phyloP scores from a whole-genome alignment of 2,888 invertebrate genomes.

The Drosophila villosipedis region DNA sequence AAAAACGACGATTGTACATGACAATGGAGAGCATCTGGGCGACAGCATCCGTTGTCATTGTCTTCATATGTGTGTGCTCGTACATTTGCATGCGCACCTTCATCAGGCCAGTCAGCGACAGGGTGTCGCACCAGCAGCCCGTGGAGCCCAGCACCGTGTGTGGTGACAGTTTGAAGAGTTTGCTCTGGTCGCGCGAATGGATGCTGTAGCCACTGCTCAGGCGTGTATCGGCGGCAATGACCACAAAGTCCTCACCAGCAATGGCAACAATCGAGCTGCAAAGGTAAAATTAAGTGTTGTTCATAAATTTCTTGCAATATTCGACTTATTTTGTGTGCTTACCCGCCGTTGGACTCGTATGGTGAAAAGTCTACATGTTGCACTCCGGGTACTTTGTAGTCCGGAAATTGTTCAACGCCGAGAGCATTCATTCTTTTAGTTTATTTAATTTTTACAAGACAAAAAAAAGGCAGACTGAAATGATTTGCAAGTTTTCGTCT shows the following conservation, averaged over 20 bases:
- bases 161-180: constrained; percentile 92
- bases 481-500: constrained; percentile 76
- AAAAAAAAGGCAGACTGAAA: constrained; percentile 50
- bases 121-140: constrained; percentile 99
- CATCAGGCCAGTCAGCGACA: constrained; percentile 94
- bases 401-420: constrained; percentile 82
- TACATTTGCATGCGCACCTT: constrained; percentile 97
- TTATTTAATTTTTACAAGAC: constrained; percentile 27
- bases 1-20: constrained; percentile 98
- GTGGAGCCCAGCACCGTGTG: constrained; percentile 96
- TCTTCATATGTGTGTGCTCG: constrained; percentile 96
- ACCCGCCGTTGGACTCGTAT: constrained; percentile 93
- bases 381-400: constrained; percentile 85
- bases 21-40: constrained; percentile 98
- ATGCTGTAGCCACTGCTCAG: constrained; percentile 96
- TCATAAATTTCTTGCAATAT: neutral
- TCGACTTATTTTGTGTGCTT: constrained; percentile 68
- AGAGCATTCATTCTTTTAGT: constrained; percentile 68
- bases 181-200: constrained; percentile 94
- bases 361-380: constrained; percentile 87
- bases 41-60: constrained; percentile 95
- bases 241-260: constrained; percentile 97
- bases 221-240: constrained; percentile 98
- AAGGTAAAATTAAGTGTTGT: constrained; percentile 56
- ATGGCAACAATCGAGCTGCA: constrained; percentile 96